Evolutionary conservation across 2,113 vertebrate genomes (phyloP).

Genomic region (Nyctibius bracteatus): DNA sequence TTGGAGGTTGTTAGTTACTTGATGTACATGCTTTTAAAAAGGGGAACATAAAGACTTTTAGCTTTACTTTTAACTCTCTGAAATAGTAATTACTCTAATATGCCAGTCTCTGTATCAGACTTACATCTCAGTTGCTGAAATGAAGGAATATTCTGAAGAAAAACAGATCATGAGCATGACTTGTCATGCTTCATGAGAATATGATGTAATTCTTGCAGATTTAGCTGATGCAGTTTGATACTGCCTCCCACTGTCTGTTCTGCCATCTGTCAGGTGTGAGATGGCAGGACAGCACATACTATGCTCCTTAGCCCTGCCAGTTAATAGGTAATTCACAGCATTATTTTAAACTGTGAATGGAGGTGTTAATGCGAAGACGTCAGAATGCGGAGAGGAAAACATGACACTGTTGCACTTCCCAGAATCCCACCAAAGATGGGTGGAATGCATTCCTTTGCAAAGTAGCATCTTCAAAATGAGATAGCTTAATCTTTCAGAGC

Average conservation of each 20-base stretch:
- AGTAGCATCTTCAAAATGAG: background rate
- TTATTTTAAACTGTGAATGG: background rate
- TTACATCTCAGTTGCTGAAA: background rate
- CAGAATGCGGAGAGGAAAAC: background rate
- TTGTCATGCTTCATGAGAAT: background rate
- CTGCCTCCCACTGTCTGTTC: constrained; percentile 57
- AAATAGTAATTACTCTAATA: background rate
- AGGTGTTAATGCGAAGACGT: background rate
- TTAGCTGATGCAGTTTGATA: constrained; percentile 20
- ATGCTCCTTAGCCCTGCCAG: background rate
- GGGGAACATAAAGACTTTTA: background rate
- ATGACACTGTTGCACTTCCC: background rate
- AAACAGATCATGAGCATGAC: background rate
- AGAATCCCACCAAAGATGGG: background rate
- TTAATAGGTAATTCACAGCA: background rate
- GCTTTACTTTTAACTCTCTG: background rate
- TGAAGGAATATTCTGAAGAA: background rate
- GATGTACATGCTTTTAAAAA: background rate
- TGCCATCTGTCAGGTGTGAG: constrained; percentile 17
- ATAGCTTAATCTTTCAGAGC: background rate
- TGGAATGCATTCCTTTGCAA: background rate
- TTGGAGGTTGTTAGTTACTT: background rate
- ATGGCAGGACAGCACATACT: background rate
- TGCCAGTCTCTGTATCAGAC: background rate
- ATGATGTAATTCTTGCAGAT: background rate